These are phyloP conservation scores for Apostichopus leukothele DNA, from an alignment of 53 echinoderm and acorn worm genomes.

Conservation along the genomic window DNA sequence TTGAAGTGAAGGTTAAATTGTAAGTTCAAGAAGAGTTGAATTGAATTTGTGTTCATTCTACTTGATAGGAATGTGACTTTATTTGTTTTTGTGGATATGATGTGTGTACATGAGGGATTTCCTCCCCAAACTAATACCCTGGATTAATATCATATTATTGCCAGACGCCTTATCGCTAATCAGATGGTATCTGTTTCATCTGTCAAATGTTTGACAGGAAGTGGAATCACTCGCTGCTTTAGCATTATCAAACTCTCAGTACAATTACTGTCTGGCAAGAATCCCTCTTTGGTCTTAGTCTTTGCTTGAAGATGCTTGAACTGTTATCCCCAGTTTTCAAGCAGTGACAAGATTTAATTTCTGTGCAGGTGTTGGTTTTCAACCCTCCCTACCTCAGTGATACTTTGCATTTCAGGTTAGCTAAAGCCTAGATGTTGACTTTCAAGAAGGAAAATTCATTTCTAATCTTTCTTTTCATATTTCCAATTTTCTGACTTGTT, in stretches of 20 bases:
- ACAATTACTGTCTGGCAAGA: neutral
- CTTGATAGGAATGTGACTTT: too few relatives aligned
- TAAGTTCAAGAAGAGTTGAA: too few relatives aligned
- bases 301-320: neutral
- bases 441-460: too few relatives aligned
- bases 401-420: neutral
- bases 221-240: neutral
- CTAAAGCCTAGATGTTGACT: neutral
- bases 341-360: neutral
- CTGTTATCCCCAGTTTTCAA: neutral
- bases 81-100: too few relatives aligned
- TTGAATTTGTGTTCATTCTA: too few relatives aligned
- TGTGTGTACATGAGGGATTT: too few relatives aligned
- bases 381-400: neutral
- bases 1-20: too few relatives aligned
- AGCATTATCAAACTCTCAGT: neutral
- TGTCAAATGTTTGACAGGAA: neutral
- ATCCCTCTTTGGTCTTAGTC: neutral
- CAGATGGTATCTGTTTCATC: neutral
- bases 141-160: neutral
- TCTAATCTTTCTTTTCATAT: too few relatives aligned
- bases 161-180: constrained; percentile 7
- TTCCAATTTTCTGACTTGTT: too few relatives aligned
- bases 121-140: neutral
- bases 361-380: neutral